Evolutionary conservation across 2,888 invertebrate genomes (phyloP).

Genomic region (Aspidiotus destructor): DNA sequence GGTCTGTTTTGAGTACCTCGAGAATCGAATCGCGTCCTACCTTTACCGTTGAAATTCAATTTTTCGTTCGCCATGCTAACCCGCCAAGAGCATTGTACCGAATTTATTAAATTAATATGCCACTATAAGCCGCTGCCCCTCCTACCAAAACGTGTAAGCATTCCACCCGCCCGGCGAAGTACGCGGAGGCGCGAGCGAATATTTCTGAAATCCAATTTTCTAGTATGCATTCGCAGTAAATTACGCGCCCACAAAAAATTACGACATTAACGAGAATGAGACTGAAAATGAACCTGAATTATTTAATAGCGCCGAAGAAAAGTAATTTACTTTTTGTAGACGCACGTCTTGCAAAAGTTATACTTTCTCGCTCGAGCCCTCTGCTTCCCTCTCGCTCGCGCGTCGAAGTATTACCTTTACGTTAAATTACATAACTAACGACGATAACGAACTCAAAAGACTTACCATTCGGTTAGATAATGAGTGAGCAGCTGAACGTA

Average conservation of each 20-base stretch:
- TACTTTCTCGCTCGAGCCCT: neutral
- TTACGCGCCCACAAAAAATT: neutral
- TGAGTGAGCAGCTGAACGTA: conserved; percentile 54
- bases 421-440: no score
- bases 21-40: neutral
- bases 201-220: neutral
- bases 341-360: neutral
- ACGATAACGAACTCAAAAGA: conserved; percentile 32
- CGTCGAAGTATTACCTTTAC: no score
- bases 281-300: conserved; percentile 12
- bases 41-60: conserved; percentile 1
- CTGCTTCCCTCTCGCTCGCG: neutral
- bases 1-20: neutral
- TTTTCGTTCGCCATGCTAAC: neutral
- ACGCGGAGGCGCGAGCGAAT: neutral
- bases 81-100: neutral
- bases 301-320: conserved; percentile 7
- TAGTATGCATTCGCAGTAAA: neutral
- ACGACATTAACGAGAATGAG: conserved; percentile 3
- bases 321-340: neutral
- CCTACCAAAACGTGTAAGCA: no score
- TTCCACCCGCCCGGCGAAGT: no score
- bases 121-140: neutral
- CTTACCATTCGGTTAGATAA: conserved; percentile 65
- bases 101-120: neutral